A percentile compares a stretch with the other conserved stretches of the same genome.
These are phyloP conservation scores for Circaetus gallicus DNA, from an alignment of 2,113 vertebrate species.

Conservation along the genomic window DNA sequence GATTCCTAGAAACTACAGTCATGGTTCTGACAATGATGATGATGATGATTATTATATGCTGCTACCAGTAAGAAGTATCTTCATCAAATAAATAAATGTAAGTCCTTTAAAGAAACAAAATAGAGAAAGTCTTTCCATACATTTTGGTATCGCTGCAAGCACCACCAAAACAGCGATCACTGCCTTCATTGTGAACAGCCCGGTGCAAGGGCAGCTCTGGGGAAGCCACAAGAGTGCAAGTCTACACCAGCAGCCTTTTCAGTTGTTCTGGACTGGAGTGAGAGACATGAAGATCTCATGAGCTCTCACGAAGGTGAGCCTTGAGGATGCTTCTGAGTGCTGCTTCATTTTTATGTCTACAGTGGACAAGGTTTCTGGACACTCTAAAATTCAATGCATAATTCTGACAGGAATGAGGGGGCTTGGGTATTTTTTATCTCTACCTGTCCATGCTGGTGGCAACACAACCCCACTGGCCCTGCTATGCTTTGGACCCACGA, in stretches of 20 bases:
- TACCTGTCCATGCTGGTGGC: neutral
- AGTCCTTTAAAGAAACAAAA: neutral
- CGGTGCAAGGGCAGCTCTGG: neutral
- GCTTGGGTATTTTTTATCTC: neutral
- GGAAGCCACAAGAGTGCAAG: neutral
- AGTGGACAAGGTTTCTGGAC: neutral
- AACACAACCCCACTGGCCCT: neutral
- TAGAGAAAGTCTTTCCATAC: neutral
- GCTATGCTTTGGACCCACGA: accelerated
- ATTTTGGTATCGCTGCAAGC: neutral
- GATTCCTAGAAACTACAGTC: neutral
- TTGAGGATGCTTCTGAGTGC: neutral
- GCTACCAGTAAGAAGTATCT: neutral
- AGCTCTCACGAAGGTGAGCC: neutral
- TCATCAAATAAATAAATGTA: neutral
- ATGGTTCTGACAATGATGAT: neutral
- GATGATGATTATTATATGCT: neutral
- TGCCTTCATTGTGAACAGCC: neutral
- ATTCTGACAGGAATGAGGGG: neutral
- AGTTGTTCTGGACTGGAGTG: neutral
- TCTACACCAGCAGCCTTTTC: neutral
- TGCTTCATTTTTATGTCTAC: neutral
- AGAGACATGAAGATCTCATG: neutral
- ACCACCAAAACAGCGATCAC: neutral
- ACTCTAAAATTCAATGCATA: neutral